phyloP scores from a whole-genome alignment of 2,113 vertebrate genomes.

The Lutjanus erythropterus region DNA sequence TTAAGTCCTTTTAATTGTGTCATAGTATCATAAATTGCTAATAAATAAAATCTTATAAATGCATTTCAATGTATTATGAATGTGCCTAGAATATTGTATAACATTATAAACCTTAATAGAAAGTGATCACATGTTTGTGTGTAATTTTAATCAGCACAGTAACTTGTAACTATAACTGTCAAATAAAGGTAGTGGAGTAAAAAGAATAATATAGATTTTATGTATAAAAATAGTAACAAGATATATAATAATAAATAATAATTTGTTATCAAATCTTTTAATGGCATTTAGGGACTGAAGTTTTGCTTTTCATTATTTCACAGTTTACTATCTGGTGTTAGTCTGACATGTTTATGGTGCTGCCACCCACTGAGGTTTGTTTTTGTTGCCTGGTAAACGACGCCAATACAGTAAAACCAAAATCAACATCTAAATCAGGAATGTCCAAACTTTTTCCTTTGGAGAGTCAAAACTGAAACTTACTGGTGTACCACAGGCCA shows the following conservation, averaged over 20 bases:
- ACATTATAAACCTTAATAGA: too few relatives aligned
- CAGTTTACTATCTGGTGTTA: constrained; percentile 22
- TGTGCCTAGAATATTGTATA: too few relatives aligned
- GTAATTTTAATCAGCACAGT: background rate
- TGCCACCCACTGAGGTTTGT: constrained; percentile 37
- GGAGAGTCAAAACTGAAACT: too few relatives aligned
- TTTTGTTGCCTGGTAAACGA: constrained; percentile 35
- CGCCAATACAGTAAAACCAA: background rate
- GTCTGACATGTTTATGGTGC: constrained; percentile 47
- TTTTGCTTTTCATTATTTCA: constrained; percentile 39
- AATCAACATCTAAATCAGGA: background rate
- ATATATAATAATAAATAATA: background rate
- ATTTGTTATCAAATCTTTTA: background rate
- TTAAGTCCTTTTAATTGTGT: too few relatives aligned
- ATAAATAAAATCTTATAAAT: too few relatives aligned
- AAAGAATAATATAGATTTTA: background rate
- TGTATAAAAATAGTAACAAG: background rate
- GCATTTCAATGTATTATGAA: too few relatives aligned
- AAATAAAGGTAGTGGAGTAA: background rate
- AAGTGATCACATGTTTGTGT: too few relatives aligned
- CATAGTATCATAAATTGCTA: too few relatives aligned
- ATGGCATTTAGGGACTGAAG: constrained; percentile 21
- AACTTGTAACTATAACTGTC: background rate
- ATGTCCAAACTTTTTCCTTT: too few relatives aligned
- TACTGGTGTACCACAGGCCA: too few relatives aligned